These are phyloP conservation scores for Danio jaintianensis DNA, from an alignment of 2,797 vertebrate species.

Conservation along the genomic window DNA sequence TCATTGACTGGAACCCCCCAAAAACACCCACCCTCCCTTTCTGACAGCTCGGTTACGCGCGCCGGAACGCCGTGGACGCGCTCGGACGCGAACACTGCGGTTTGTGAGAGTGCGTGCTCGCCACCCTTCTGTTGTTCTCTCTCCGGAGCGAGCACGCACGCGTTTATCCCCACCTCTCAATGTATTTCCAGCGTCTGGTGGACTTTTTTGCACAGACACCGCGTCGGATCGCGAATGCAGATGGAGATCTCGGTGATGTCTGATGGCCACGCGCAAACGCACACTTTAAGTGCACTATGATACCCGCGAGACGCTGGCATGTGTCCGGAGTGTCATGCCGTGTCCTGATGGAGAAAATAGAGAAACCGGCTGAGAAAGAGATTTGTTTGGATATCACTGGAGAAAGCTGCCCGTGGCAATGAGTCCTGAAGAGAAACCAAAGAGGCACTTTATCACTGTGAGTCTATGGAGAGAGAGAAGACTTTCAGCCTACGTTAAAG, in stretches of 20 bases:
- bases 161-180: conserved; percentile 42
- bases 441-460: conserved; percentile 59
- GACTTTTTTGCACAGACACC: conserved; percentile 42
- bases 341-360: neutral
- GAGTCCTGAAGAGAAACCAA: conserved; percentile 62
- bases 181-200: conserved; percentile 20
- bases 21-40: neutral
- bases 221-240: conserved; percentile 37
- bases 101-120: conserved; percentile 60
- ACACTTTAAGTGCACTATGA: neutral
- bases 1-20: conserved; percentile 28
- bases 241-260: conserved; percentile 1
- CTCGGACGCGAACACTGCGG: conserved; percentile 55
- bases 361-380: conserved; percentile 1
- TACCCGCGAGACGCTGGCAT: neutral
- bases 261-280: neutral
- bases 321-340: neutral
- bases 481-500: neutral
- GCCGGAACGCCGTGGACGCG: conserved; percentile 1
- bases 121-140: conserved; percentile 53
- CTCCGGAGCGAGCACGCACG: conserved; percentile 63
- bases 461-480: conserved; percentile 44
- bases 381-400: conserved; percentile 1
- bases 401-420: conserved; percentile 39
- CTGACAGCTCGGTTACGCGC: conserved; percentile 34